phyloP scores from a whole-genome alignment of 2,797 vertebrate species.

The Rhinatrema bivittatum region DNA sequence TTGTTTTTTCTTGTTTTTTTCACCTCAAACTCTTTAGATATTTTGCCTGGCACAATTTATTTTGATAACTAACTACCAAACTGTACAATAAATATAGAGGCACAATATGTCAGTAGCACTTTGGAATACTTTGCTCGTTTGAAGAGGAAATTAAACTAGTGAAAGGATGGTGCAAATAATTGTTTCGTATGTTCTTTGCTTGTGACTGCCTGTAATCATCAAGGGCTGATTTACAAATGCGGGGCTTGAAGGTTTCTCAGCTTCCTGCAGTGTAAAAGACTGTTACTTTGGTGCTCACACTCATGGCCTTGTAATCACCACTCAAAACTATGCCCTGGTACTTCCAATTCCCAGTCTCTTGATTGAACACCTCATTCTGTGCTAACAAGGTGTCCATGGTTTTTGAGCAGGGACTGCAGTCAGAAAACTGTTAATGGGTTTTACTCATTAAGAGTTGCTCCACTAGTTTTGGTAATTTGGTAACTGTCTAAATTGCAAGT shows the following conservation, averaged over 20 bases:
- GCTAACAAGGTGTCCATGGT: constrained; percentile 94
- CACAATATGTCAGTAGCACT: constrained; percentile 42
- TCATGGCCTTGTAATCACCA: constrained; percentile 95
- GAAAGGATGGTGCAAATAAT: constrained; percentile 81
- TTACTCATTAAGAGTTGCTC: constrained; percentile 85
- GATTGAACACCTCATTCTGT: constrained; percentile 97
- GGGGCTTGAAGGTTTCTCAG: constrained; percentile 98
- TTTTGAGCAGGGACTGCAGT: constrained; percentile 81
- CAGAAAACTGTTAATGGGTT: constrained; percentile 79
- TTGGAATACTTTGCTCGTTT: constrained; percentile 52
- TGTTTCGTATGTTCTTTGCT: constrained; percentile 85
- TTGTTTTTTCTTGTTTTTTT: constrained; percentile 26
- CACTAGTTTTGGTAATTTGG: constrained; percentile 66
- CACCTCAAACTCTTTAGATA: no score
- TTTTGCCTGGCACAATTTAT: constrained; percentile 18
- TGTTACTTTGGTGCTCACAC: constrained; percentile 85
- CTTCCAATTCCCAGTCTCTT: constrained; percentile 83
- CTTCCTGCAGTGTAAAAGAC: constrained; percentile 93
- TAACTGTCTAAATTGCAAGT: constrained; percentile 60
- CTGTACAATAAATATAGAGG: constrained; percentile 42
- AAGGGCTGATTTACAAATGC: constrained; percentile 98
- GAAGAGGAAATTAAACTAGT: constrained; percentile 66
- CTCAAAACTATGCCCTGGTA: constrained; percentile 86
- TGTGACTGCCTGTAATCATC: constrained; percentile 96
- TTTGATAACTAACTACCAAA: constrained; percentile 37